A percentile compares a stretch with the other conserved stretches of the same genome.
These are phyloP conservation scores for Styela plicata DNA, from an alignment of 23 tunicate species.

Conservation along the genomic window DNA sequence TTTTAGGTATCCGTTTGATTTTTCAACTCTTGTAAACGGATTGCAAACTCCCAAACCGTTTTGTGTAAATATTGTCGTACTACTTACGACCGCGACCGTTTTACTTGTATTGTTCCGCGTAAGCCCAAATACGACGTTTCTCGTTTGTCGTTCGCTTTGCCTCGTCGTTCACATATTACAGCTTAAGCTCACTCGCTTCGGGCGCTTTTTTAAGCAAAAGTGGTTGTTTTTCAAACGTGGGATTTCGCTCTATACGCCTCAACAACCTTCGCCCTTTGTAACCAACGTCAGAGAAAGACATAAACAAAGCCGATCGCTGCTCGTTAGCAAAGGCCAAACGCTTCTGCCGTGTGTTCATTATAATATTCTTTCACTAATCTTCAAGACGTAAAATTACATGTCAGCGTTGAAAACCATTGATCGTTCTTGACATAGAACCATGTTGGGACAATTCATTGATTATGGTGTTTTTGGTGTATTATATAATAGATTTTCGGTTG, in stretches of 20 bases:
- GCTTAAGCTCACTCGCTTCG: neutral
- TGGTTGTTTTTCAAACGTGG: neutral
- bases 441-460: no score
- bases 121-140: neutral
- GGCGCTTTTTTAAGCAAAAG: neutral
- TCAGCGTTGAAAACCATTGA: neutral
- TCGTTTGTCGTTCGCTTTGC: neutral
- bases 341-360: neutral
- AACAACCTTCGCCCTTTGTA: neutral
- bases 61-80: neutral
- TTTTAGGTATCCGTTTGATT: neutral
- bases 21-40: neutral
- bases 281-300: neutral
- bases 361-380: neutral
- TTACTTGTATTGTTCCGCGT: neutral
- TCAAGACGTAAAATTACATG: neutral
- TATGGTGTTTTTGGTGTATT: no score
- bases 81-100: neutral
- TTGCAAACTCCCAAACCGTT: neutral
- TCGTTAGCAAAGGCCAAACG: neutral
- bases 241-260: neutral
- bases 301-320: neutral
- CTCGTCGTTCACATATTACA: neutral
- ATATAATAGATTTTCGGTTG: no score
- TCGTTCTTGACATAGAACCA: no score